phyloP scores from a whole-genome alignment of 2,113 vertebrate genomes.

The Podarcis cretensis region DNA sequence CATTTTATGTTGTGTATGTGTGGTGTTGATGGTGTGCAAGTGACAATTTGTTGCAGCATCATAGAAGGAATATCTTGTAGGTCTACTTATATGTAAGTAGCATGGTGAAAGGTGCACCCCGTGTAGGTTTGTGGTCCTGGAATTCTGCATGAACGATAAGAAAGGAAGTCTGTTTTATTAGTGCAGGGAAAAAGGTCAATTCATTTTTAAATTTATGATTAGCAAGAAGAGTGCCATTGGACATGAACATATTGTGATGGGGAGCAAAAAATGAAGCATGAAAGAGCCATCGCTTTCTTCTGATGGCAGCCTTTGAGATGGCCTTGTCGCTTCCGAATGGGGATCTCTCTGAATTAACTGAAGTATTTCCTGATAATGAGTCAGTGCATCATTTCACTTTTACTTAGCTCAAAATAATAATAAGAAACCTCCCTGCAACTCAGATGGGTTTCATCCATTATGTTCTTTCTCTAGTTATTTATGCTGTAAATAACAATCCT shows the following conservation, averaged over 20 bases:
- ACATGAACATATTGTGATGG: not conserved
- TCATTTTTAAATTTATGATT: not conserved
- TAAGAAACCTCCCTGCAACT: not conserved
- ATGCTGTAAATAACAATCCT: not conserved
- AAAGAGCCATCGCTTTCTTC: constrained; percentile 39
- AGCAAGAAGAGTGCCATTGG: not conserved
- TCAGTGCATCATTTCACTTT: constrained; percentile 18
- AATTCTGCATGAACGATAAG: not conserved
- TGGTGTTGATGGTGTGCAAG: too few species aligned
- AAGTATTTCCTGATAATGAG: constrained; percentile 36
- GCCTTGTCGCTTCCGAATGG: not conserved
- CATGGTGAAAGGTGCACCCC: too few species aligned
- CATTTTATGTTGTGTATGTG: too few species aligned
- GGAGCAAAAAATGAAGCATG: not conserved
- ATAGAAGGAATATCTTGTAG: too few species aligned
- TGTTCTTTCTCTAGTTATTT: not conserved
- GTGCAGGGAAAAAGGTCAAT: not conserved
- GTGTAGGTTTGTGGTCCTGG: too few species aligned
- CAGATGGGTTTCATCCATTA: not conserved
- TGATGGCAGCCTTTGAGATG: not conserved
- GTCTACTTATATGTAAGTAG: too few species aligned
- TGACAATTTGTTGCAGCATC: too few species aligned
- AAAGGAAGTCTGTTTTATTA: not conserved
- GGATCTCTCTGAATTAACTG: constrained; percentile 7
- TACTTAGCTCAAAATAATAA: constrained; percentile 21